phyloP scores from a whole-genome alignment of 2,888 invertebrate species.

The Lochmaea crataegi region DNA sequence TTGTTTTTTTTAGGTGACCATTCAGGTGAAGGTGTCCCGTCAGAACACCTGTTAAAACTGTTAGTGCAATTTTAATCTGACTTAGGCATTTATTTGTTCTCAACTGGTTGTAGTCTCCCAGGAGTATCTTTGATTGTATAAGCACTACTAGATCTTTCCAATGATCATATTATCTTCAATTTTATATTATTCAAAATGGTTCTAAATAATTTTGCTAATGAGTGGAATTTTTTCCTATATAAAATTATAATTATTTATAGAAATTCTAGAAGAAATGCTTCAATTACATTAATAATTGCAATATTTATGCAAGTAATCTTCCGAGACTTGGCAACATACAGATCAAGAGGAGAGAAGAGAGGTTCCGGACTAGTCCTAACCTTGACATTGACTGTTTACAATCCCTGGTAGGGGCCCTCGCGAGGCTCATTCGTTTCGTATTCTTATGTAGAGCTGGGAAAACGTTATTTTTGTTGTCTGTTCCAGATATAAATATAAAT shows the following conservation, averaged over 20 bases:
- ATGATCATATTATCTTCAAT: neutral
- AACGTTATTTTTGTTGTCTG: neutral
- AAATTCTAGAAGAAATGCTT: neutral
- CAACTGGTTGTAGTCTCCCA: no score
- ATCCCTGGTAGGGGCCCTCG: constrained; percentile 56
- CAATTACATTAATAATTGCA: neutral
- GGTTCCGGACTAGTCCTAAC: constrained; percentile 53
- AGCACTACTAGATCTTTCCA: no score
- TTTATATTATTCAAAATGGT: neutral
- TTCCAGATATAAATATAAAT: neutral
- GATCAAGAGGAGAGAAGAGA: constrained; percentile 28
- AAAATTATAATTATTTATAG: neutral
- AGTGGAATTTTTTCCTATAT: neutral
- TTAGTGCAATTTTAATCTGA: no score
- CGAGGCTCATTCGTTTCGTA: constrained; percentile 47
- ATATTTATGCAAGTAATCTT: constrained; percentile 9
- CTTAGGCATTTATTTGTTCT: no score
- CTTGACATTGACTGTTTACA: constrained; percentile 59
- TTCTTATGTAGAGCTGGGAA: constrained; percentile 21
- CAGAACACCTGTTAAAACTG: no score
- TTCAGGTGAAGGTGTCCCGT: no score
- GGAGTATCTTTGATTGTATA: no score
- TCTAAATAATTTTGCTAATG: neutral
- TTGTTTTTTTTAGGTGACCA: no score
- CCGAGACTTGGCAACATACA: constrained; percentile 6